Percentiles rank a stretch among this genome's conserved stretches.
phyloP scores from a whole-genome alignment of 2,113 vertebrate species.

The Amphiprion percula region DNA sequence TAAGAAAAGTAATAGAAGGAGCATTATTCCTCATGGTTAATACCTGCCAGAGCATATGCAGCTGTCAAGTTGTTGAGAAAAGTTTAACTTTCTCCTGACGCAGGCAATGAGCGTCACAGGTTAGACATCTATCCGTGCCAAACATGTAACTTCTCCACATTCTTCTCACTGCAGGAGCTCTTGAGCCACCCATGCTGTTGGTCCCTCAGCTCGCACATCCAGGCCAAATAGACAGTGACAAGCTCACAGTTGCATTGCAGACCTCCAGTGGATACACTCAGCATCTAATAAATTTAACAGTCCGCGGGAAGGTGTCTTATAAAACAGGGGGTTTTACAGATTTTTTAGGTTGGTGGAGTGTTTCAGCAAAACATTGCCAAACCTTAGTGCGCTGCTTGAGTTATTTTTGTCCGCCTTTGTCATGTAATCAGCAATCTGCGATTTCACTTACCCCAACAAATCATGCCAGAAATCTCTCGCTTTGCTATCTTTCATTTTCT shows the following conservation, averaged over 20 bases:
- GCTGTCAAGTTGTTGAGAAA: slow-evolving; percentile 7
- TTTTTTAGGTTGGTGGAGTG: slow-evolving; percentile 26
- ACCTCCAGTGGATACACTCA: slow-evolving; percentile 18
- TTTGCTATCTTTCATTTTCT: slow-evolving; percentile 14
- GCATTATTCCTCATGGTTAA: too few species aligned
- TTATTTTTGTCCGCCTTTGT: slow-evolving; percentile 71
- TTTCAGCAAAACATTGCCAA: slow-evolving; percentile 46
- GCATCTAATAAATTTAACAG: slow-evolving; percentile 4
- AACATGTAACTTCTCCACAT: not conserved
- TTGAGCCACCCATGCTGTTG: too few species aligned
- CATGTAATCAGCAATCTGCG: slow-evolving; percentile 65
- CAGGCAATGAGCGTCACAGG: not conserved
- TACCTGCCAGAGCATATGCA: not conserved
- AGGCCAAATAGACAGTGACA: too few species aligned
- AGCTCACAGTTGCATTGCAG: not conserved
- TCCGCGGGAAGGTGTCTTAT: slow-evolving; percentile 18
- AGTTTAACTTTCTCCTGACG: not conserved
- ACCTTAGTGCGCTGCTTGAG: slow-evolving; percentile 24
- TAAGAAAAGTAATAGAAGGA: too few species aligned
- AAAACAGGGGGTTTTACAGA: slow-evolving; percentile 19
- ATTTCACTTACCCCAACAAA: slow-evolving; percentile 51
- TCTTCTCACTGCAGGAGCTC: too few species aligned
- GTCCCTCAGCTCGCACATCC: too few species aligned
- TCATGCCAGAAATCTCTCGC: slow-evolving; percentile 56
- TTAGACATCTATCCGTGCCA: not conserved